A percentile compares a stretch with the other conserved stretches of the same genome.
Evolutionary conservation across 1,140 invertebrate species (phyloP).

Genomic region (Parapsyche elsis): DNA sequence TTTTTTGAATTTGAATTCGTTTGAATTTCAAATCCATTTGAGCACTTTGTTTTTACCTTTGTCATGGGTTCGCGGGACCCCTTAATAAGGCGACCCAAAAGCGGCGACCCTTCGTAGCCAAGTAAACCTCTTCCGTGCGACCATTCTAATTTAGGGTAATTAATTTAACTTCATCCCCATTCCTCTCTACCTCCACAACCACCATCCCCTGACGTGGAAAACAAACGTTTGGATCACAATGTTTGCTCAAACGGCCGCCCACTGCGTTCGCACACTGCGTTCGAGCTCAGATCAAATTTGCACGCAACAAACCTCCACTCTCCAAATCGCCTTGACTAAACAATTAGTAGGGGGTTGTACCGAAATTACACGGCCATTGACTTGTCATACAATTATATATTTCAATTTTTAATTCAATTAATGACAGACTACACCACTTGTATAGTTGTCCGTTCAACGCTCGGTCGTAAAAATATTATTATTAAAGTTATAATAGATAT

Average conservation of each 20-base stretch:
- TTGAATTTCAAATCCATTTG: constrained; percentile 18
- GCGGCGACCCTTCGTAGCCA: not conserved
- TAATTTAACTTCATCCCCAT: constrained; percentile 10
- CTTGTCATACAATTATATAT: too few relatives aligned
- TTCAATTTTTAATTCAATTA: too few relatives aligned
- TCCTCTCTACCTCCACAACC: not conserved
- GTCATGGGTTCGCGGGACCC: not conserved
- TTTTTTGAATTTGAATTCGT: not conserved
- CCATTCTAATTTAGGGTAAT: constrained; percentile 24
- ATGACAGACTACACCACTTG: too few relatives aligned
- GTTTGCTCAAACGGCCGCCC: not conserved
- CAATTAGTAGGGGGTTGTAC: too few relatives aligned
- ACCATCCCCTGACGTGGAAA: constrained; percentile 14
- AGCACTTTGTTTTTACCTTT: constrained; percentile 15
- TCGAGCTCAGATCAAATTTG: not conserved
- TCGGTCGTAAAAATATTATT: too few relatives aligned
- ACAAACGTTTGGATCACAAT: constrained; percentile 28
- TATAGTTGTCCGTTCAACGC: too few relatives aligned
- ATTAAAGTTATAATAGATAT: too few relatives aligned
- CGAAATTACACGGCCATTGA: too few relatives aligned
- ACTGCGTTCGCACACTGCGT: not conserved
- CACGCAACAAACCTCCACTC: not conserved
- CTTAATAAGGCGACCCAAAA: not conserved
- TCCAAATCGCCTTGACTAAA: too few relatives aligned
- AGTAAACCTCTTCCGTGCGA: constrained; percentile 9